These are phyloP conservation scores for Lycocerus yunnanus DNA, from an alignment of 2,888 invertebrate species.

Conservation along the genomic window DNA sequence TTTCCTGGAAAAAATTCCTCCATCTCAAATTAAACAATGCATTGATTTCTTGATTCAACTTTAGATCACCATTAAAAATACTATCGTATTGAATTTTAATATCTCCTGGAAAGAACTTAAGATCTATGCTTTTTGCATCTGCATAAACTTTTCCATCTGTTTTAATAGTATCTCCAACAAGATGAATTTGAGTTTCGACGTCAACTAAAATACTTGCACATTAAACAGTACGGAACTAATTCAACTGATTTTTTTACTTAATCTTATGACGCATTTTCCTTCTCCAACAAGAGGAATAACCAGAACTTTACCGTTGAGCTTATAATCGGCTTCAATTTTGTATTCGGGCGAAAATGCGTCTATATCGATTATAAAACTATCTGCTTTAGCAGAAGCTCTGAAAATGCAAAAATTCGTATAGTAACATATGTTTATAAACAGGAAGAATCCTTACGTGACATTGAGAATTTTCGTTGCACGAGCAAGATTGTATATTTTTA, in stretches of 20 bases:
- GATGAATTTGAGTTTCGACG: constrained; percentile 58
- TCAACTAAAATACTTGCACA: neutral
- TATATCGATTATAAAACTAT: constrained; percentile 47
- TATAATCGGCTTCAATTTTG: constrained; percentile 68
- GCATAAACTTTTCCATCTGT: constrained; percentile 68
- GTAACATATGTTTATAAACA: no score
- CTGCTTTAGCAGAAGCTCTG: neutral
- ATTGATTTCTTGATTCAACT: constrained; percentile 46
- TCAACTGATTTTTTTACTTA: constrained; percentile 55
- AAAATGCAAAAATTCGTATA: neutral
- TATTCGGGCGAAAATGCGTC: constrained; percentile 60
- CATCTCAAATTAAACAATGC: constrained; percentile 50
- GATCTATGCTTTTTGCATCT: constrained; percentile 65
- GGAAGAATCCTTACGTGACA: constrained; percentile 62
- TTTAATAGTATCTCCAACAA: constrained; percentile 53
- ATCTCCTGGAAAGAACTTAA: constrained; percentile 65
- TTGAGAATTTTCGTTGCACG: constrained; percentile 45
- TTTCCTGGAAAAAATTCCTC: constrained; percentile 48
- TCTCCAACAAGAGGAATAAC: constrained; percentile 68
- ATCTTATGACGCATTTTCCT: constrained; percentile 67
- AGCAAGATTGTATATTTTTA: neutral
- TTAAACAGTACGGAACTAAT: neutral
- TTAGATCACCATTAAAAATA: constrained; percentile 57
- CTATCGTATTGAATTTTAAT: constrained; percentile 69
- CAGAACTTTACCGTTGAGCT: constrained; percentile 67